A percentile compares a stretch with the other conserved stretches of the same genome.
Conservation (phyloP, 2,113 vertebrate species). For the Nansenia antarctica region DNA sequence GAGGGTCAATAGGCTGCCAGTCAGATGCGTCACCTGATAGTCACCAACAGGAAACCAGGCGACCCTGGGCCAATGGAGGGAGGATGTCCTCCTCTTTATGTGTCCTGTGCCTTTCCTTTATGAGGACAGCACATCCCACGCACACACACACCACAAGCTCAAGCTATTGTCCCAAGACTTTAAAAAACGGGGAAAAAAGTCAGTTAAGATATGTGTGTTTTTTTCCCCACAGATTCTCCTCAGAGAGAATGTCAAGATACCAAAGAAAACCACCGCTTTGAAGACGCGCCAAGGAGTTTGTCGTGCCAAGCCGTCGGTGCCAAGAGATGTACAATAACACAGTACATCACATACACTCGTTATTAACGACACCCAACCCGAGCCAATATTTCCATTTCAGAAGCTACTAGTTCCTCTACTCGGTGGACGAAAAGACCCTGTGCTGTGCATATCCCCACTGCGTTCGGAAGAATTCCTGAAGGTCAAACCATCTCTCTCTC, state of each 20-base stretch:
- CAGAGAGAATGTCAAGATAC: conserved; percentile 33
- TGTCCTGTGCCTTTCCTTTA: conserved; percentile 27
- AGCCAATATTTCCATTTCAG: no score
- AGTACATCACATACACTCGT: no score
- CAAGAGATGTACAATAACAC: no score
- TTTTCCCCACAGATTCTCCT: no score
- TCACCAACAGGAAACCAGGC: conserved; percentile 50
- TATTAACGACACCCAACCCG: no score
- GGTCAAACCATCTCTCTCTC: neutral
- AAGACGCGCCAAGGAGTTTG: neutral
- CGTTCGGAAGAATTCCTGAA: neutral
- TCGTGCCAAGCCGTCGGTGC: no score
- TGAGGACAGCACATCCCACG: conserved; percentile 32
- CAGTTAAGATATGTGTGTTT: no score
- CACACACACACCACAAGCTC: conserved; percentile 27
- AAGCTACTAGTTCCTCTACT: no score
- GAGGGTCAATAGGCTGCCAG: conserved; percentile 13
- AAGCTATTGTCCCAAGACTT: conserved; percentile 27
- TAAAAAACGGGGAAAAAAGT: no score
- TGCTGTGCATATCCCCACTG: neutral
- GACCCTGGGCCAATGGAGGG: conserved; percentile 22
- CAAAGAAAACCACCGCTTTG: neutral
- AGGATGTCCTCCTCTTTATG: conserved; percentile 24
- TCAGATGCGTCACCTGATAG: conserved; percentile 12
- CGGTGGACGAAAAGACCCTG: neutral